A percentile compares a stretch with the other conserved stretches of the same genome.
These are phyloP conservation scores for Grammomys surdaster DNA, from an alignment of 2,113 vertebrate genomes.

Conservation along the genomic window DNA sequence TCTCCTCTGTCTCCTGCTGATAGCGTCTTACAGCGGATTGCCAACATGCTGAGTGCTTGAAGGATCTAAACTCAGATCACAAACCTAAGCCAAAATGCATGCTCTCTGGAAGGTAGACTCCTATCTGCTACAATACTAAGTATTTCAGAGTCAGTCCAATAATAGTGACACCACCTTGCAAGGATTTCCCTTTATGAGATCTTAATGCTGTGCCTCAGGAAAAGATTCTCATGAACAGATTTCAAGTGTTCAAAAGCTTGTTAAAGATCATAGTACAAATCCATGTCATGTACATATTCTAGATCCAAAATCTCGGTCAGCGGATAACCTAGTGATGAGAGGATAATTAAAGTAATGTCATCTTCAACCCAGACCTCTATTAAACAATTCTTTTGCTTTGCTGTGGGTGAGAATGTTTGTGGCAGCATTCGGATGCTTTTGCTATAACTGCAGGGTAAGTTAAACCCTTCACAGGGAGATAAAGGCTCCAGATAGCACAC, in stretches of 20 bases:
- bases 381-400: constrained; percentile 63
- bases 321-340: constrained; percentile 46
- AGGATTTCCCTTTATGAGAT: constrained; percentile 64
- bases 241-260: constrained; percentile 71
- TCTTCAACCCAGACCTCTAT: constrained; percentile 3
- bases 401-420: constrained; percentile 56
- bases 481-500: constrained; percentile 32
- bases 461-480: constrained; percentile 54
- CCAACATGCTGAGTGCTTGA: constrained; percentile 70
- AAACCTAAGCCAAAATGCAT: constrained; percentile 63
- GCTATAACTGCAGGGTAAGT: constrained; percentile 41
- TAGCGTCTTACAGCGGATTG: constrained; percentile 76
- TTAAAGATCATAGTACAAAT: constrained; percentile 67
- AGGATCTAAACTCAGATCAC: constrained; percentile 75
- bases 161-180: constrained; percentile 64
- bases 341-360: constrained; percentile 52
- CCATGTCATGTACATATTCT: constrained; percentile 30
- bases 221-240: constrained; percentile 72
- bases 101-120: constrained; percentile 53
- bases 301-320: constrained; percentile 54
- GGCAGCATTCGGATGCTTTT: constrained; percentile 47
- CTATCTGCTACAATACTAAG: constrained; percentile 41
- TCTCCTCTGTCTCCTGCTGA: constrained; percentile 72
- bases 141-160: constrained; percentile 58
- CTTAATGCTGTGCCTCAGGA: constrained; percentile 71